These are phyloP conservation scores for Notolepis coatsorum DNA, from an alignment of 2,797 vertebrate species.

Conservation along the genomic window DNA sequence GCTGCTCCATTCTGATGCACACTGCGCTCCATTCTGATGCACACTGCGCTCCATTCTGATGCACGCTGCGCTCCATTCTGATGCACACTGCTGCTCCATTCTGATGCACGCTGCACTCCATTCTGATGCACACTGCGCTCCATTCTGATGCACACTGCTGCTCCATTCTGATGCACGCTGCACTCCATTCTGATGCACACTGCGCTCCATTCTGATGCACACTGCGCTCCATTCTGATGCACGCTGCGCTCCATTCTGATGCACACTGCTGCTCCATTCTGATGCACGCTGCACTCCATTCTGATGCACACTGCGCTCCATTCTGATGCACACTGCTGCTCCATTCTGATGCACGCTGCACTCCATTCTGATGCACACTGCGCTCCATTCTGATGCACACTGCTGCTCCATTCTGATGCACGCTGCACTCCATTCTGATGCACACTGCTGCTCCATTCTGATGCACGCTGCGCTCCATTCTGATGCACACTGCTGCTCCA, in stretches of 20 bases:
- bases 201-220: background rate
- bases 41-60: background rate
- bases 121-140: background rate
- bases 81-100: background rate
- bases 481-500: conserved; percentile 1
- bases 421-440: background rate
- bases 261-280: background rate
- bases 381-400: background rate
- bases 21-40: background rate
- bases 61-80: background rate
- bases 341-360: background rate
- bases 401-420: background rate
- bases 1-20: background rate
- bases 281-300: background rate
- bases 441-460: background rate
- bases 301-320: background rate
- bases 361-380: background rate
- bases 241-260: background rate
- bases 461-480: background rate
- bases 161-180: background rate
- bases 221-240: background rate
- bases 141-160: background rate
- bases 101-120: background rate
- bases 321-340: background rate
- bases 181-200: background rate